Evolutionary conservation across 2,113 vertebrate species (phyloP).

Genomic region (Phylloscopus trochiloides): DNA sequence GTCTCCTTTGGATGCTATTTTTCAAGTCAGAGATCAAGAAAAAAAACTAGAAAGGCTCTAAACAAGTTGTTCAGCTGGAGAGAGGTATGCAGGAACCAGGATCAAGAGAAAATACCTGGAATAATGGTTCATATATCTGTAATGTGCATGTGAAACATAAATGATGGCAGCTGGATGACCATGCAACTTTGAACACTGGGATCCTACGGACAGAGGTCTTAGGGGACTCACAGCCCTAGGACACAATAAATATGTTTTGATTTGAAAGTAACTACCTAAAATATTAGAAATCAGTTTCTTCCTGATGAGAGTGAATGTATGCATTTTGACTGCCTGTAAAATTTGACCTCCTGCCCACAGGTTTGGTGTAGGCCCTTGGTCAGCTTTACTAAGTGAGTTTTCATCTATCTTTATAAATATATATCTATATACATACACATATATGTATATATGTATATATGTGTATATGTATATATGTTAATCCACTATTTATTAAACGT

Average conservation of each 20-base stretch:
- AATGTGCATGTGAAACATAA: neutral
- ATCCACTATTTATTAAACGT: neutral
- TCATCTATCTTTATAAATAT: neutral
- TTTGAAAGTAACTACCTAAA: neutral
- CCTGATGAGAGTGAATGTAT: neutral
- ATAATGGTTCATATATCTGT: neutral
- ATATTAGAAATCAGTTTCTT: neutral
- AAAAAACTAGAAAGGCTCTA: neutral
- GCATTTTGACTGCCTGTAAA: neutral
- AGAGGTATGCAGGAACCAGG: neutral
- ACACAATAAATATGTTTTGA: neutral
- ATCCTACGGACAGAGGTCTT: fast-evolving
- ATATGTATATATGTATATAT: neutral
- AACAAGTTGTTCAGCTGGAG: neutral
- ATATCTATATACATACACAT: neutral
- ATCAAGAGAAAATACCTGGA: neutral
- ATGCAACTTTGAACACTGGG: neutral
- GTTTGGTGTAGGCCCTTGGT: neutral
- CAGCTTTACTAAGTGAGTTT: neutral
- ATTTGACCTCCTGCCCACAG: neutral
- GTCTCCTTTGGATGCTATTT: neutral
- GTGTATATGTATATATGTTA: neutral
- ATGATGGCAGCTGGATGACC: neutral
- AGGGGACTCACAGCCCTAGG: neutral
- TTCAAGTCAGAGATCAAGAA: neutral